Conservation (phyloP, 2,888 invertebrate species). For the Clepsis dumicolana region DNA sequence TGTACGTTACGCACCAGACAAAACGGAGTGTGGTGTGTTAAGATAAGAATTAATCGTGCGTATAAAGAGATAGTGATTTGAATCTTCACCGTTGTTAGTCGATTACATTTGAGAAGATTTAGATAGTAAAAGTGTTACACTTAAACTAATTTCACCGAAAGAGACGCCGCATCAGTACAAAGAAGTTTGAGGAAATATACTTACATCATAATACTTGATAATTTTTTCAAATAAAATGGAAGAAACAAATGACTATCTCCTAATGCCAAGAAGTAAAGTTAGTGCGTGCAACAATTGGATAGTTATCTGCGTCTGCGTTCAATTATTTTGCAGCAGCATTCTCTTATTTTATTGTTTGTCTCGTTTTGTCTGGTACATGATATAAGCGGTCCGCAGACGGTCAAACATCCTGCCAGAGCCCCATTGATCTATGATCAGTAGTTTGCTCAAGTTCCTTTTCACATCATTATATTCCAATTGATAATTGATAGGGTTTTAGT, state of each 20-base stretch:
- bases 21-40: slow-evolving; percentile 48
- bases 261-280: slow-evolving; percentile 9
- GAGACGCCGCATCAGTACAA: too few species aligned
- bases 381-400: slow-evolving; percentile 54
- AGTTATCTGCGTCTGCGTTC: not conserved
- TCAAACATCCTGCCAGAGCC: slow-evolving; percentile 49
- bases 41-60: not conserved
- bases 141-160: too few species aligned
- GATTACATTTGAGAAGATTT: not conserved
- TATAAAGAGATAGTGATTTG: slow-evolving; percentile 10
- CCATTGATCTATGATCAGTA: slow-evolving; percentile 32
- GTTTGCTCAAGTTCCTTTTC: slow-evolving; percentile 39
- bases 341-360: not conserved
- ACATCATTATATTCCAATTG: not conserved
- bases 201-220: not conserved
- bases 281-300: slow-evolving; percentile 17
- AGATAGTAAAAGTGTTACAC: too few species aligned
- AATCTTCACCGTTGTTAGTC: not conserved
- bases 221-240: not conserved
- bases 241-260: slow-evolving; percentile 7
- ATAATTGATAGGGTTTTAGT: too few species aligned
- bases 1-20: slow-evolving; percentile 64
- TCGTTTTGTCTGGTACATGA: slow-evolving; percentile 56
- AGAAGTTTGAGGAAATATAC: not conserved
- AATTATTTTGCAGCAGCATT: slow-evolving; percentile 5